A percentile compares a stretch with the other conserved stretches of the same genome.
These are phyloP conservation scores for Pristionchus pacificus DNA, from an alignment of 1,140 invertebrate species.

Conservation along the genomic window DNA sequence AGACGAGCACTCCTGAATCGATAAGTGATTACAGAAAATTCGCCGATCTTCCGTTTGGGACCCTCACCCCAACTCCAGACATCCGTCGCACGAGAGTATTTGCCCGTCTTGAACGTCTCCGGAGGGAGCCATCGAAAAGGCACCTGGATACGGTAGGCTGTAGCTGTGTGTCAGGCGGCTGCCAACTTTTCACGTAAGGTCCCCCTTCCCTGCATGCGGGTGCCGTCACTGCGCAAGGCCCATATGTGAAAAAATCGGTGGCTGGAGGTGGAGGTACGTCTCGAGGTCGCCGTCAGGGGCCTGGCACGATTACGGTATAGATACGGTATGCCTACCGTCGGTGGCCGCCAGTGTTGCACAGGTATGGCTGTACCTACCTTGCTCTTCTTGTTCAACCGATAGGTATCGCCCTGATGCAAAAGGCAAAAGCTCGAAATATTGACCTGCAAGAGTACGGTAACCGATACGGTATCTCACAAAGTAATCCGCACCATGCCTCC, in stretches of 20 bases:
- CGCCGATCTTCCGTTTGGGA: neutral
- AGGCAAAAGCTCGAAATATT: slow-evolving; percentile 83
- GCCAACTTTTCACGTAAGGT: no score
- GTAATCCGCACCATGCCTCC: slow-evolving; percentile 60
- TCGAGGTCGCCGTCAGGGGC: slow-evolving; percentile 4
- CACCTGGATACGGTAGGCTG: neutral
- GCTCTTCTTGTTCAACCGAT: slow-evolving; percentile 42
- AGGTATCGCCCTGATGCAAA: slow-evolving; percentile 83
- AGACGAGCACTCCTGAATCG: slow-evolving; percentile 20
- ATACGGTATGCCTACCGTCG: neutral
- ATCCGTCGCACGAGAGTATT: slow-evolving; percentile 17
- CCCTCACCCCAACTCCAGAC: slow-evolving; percentile 16
- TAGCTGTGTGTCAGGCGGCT: neutral
- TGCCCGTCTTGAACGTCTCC: slow-evolving; percentile 18
- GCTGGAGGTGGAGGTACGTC: neutral
- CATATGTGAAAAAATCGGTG: no score
- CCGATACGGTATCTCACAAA: neutral
- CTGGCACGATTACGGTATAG: no score
- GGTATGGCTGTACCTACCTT: slow-evolving; percentile 6
- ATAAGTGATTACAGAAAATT: neutral
- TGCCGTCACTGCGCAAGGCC: no score
- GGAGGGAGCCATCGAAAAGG: slow-evolving; percentile 28
- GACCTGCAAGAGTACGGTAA: no score
- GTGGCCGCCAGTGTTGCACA: no score
- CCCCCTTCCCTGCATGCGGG: no score